These are phyloP conservation scores for Dolichotis patagonum DNA, from an alignment of 2,113 vertebrate species.

Conservation along the genomic window DNA sequence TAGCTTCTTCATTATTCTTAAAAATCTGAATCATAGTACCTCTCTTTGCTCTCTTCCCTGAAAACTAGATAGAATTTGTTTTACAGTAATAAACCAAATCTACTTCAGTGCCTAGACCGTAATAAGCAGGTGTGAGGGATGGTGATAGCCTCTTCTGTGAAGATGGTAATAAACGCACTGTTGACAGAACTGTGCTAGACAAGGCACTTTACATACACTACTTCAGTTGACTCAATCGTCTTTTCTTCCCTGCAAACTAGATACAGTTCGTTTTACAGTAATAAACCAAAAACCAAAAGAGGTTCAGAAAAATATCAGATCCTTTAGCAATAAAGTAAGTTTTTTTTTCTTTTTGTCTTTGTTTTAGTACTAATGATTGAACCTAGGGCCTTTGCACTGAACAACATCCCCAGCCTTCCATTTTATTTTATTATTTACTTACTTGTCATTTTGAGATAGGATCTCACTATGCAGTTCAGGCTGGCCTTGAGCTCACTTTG, in stretches of 20 bases:
- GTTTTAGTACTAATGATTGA: neutral
- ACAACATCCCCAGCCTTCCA: neutral
- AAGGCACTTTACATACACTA: neutral
- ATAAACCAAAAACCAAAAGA: neutral
- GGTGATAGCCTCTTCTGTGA: neutral
- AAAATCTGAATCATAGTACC: neutral
- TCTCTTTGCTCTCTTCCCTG: neutral
- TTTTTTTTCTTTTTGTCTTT: neutral
- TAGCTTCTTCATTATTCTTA: neutral
- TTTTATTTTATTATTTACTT: neutral
- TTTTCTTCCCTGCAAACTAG: neutral
- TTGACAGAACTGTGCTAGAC: neutral
- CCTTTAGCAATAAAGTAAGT: neutral
- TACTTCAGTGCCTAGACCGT: too few relatives aligned
- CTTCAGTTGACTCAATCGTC: neutral
- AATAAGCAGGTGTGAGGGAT: too few relatives aligned
- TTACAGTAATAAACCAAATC: too few relatives aligned
- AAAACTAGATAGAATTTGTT: too few relatives aligned
- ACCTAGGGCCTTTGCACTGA: neutral
- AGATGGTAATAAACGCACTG: neutral
- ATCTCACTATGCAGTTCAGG: too few relatives aligned
- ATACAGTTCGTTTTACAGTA: neutral
- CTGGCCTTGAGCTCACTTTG: too few relatives aligned
- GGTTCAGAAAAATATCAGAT: neutral
- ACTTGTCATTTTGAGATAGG: neutral